Evolutionary conservation across 2,113 vertebrate species (phyloP).

Genomic region (Bubo scandiacus): DNA sequence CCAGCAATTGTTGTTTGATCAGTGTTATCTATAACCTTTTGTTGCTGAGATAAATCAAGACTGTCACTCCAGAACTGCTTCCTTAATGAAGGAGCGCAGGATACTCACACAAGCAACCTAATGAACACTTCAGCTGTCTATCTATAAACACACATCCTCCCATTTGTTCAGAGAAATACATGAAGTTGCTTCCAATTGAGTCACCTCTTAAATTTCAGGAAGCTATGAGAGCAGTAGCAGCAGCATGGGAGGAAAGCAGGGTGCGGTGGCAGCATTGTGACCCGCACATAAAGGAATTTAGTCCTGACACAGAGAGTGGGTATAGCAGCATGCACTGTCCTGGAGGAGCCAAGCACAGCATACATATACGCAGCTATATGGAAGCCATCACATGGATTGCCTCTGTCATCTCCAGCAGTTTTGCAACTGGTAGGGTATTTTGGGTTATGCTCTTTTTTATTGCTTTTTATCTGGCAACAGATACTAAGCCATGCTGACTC

Average conservation of each 20-base stretch:
- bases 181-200: background rate
- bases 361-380: fast-evolving
- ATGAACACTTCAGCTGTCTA: background rate
- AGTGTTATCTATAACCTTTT: background rate
- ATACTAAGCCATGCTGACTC: background rate
- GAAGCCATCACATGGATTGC: too few species aligned
- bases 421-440: background rate
- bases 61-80: background rate
- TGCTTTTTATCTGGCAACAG: background rate
- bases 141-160: background rate
- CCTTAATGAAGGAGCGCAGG: background rate
- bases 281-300: background rate
- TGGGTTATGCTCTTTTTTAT: background rate
- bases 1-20: background rate
- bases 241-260: background rate
- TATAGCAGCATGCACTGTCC: background rate
- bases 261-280: background rate
- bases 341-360: background rate
- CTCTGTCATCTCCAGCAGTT: background rate
- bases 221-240: background rate
- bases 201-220: background rate
- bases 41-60: background rate
- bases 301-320: background rate
- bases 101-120: background rate
- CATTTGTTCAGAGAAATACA: background rate